Evolutionary conservation across 2,888 invertebrate species (phyloP), one percentile per base, ranked within the genome.

Genomic region (Steinernema carpocapsae): DNA sequence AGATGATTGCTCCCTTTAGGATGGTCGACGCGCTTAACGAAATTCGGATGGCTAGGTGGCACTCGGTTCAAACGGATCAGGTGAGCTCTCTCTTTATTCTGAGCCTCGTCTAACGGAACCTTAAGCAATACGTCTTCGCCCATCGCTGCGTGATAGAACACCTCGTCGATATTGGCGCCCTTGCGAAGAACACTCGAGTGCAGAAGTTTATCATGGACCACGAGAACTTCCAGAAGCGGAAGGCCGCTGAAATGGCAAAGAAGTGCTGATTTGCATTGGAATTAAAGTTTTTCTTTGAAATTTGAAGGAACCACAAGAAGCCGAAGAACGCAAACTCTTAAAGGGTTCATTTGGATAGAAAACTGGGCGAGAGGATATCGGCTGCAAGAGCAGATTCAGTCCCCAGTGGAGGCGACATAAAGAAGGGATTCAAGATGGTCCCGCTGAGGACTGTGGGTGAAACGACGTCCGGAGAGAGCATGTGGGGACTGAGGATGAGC

Each of bases 361-460:
- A 79, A 17, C 82, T 79, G 0, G 83, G 83, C 1, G 81, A 80
- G 0, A 83, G 73, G 29, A 83, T 75, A 22, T 79, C 79, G 43
- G 79, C 80, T 2, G 82, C 79, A 32, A 83, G 71, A 0, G 79
- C 80, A 10, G 81, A 81, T 71, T 83, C 81, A 0, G 83, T 83
- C 74, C 81, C 81, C 19, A 83, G 74, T 3, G 83, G 76, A 3
- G 83, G 83, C 0, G 32, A 32, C 32, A 64, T 26, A 17, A 64
- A 64, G 32, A 64, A 64, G 0, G 76, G 76, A 42, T 75, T 76
- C 42, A 77, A 24, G 45, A 77, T 71, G 6, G 77, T 56, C n/a
- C 77, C 83, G 24, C 81, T 82, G 7, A 84, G 75, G 32, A 84
- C 76, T 1, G 82, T 82, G 14, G 81, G 82, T 6, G 81, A 81